Percentiles rank a stretch among this genome's conserved stretches.
Evolutionary conservation across 2,113 vertebrate genomes (phyloP).

Genomic region (Callocephalon fimbriatum): DNA sequence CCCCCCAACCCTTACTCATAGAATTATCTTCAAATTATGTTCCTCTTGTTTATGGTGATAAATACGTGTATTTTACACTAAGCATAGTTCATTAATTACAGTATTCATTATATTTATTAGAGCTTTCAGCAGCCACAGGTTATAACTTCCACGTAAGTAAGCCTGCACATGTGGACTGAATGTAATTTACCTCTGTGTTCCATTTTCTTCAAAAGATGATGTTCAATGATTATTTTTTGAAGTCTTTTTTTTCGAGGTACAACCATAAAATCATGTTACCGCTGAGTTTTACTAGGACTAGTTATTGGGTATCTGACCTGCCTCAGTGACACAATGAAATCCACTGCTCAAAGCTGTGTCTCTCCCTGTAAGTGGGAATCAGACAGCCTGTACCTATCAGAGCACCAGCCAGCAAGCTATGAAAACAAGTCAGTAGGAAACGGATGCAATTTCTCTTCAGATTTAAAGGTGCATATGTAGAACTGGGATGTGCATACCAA

Average conservation of each 20-base stretch:
- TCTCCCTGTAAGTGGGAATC: not conserved
- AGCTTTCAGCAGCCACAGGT: not conserved
- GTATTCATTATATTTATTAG: not conserved
- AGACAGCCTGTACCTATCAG: not conserved
- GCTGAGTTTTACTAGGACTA: not conserved
- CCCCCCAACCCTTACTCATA: not conserved
- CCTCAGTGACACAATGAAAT: not conserved
- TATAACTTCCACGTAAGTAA: not conserved
- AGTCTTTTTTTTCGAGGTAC: not conserved
- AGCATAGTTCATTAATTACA: not conserved
- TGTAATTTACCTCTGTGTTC: not conserved
- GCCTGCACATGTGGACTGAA: not conserved
- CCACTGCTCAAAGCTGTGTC: not conserved
- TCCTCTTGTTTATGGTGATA: not conserved
- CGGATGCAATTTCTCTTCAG: not conserved
- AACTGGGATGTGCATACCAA: not conserved
- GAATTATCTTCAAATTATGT: not conserved
- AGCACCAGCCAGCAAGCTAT: not conserved
- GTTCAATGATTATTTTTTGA: not conserved
- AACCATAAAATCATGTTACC: not conserved
- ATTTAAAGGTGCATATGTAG: not conserved
- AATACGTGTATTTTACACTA: not conserved
- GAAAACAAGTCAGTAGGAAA: not conserved
- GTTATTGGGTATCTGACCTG: not conserved
- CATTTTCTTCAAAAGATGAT: not conserved